A percentile compares a stretch with the other conserved stretches of the same genome.
Conservation (phyloP, 92 coral and sea anemone species). For the Porites rus region DNA sequence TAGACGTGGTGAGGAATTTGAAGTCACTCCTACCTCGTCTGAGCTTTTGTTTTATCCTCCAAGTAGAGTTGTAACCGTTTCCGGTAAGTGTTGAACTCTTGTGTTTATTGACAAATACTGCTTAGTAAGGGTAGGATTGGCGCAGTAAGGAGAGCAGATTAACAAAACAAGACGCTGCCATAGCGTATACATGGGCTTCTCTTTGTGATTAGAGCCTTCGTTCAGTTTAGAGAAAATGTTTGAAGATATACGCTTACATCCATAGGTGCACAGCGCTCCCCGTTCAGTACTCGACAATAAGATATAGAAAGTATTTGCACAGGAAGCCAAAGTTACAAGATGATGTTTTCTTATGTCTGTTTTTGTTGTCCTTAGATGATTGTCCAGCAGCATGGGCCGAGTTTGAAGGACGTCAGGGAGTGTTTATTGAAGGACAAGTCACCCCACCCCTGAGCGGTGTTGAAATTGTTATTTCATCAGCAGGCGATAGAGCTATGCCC, state of each 20-base stretch:
- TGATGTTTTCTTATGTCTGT: no score
- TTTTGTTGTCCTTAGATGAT: slow-evolving; percentile 64
- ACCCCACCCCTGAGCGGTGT: slow-evolving; percentile 92
- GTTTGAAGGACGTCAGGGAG: slow-evolving; percentile 89
- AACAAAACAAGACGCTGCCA: no score
- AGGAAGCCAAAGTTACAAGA: no score
- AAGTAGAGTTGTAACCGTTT: slow-evolving; percentile 71
- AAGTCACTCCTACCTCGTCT: slow-evolving; percentile 86
- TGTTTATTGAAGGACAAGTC: slow-evolving; percentile 90
- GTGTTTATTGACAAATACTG: background rate
- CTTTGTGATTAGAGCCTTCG: no score
- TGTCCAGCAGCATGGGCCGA: slow-evolving; percentile 93
- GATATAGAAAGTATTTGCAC: no score
- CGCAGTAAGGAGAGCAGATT: no score
- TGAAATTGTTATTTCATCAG: slow-evolving; percentile 79
- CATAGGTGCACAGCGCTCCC: no score
- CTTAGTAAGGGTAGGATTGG: no score
- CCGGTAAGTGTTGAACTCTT: slow-evolving; percentile 59
- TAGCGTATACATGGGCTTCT: no score
- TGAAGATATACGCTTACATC: no score
- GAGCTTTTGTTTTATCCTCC: slow-evolving; percentile 90
- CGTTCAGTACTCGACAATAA: no score
- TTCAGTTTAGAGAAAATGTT: no score
- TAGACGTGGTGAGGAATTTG: slow-evolving; percentile 91
- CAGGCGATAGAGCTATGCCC: slow-evolving; percentile 47